These are phyloP conservation scores for Trichomalopsis sarcophagae DNA, from an alignment of 1,140 invertebrate species.

Conservation along the genomic window DNA sequence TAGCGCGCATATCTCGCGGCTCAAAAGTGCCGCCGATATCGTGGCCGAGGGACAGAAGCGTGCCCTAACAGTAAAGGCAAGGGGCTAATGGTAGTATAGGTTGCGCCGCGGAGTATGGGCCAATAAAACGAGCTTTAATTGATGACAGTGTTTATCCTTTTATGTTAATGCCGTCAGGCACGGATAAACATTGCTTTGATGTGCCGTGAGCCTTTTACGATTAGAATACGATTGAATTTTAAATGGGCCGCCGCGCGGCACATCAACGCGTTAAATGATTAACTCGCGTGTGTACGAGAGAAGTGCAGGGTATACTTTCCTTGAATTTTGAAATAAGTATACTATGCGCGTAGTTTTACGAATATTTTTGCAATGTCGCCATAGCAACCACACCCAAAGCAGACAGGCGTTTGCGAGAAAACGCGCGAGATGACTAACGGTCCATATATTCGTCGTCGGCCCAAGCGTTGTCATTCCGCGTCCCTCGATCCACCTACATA, in stretches of 20 bases:
- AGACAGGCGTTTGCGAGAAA: too few species aligned
- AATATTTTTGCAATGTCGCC: too few species aligned
- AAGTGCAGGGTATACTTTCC: too few species aligned
- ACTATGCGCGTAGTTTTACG: too few species aligned
- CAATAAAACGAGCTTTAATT: slow-evolving; percentile 29
- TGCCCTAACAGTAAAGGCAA: neutral
- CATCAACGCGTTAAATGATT: neutral
- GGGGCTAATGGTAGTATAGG: slow-evolving; percentile 13
- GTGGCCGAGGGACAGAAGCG: neutral
- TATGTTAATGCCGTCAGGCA: slow-evolving; percentile 16
- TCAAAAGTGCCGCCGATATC: neutral
- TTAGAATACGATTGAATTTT: slow-evolving; percentile 25
- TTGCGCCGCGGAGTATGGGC: slow-evolving; percentile 3
- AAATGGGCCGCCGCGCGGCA: neutral
- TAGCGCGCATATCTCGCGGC: too few species aligned
- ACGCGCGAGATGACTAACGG: neutral
- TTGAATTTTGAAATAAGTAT: too few species aligned
- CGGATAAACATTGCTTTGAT: slow-evolving; percentile 25
- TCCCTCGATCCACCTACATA: neutral
- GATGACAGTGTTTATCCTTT: slow-evolving; percentile 40
- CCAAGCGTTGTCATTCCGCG: neutral
- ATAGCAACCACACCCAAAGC: neutral
- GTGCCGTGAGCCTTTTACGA: slow-evolving; percentile 24
- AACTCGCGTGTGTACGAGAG: neutral
- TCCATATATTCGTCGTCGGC: neutral